phyloP scores from a whole-genome alignment of 2,888 invertebrate genomes.

The Elmis aenea region DNA sequence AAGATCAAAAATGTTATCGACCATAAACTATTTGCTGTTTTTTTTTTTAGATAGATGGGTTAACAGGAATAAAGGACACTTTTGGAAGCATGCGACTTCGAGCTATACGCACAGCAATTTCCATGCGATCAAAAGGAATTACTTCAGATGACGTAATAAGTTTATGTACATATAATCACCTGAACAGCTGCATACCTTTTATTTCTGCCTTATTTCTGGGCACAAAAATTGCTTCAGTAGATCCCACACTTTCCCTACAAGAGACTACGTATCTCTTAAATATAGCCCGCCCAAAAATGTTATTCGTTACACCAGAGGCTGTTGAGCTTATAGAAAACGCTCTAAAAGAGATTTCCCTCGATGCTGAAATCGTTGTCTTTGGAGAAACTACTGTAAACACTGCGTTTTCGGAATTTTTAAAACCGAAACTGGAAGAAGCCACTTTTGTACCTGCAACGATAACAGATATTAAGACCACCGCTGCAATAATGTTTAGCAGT shows the following conservation, averaged over 20 bases:
- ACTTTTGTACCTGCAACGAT: conserved; percentile 17
- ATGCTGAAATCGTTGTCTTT: conserved; percentile 33
- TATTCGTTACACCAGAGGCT: conserved; percentile 28
- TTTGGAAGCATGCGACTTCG: conserved; percentile 31
- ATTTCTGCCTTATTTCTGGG: conserved; percentile 49
- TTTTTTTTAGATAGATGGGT: conserved; percentile 45
- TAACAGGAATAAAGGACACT: conserved; percentile 33
- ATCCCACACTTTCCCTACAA: conserved; percentile 28
- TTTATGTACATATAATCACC: conserved; percentile 47
- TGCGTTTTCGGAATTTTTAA: conserved; percentile 24
- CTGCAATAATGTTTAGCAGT: conserved; percentile 27
- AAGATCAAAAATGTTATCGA: too few relatives aligned
- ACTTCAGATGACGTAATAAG: conserved; percentile 46
- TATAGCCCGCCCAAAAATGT: conserved; percentile 27
- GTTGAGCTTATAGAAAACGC: conserved; percentile 21
- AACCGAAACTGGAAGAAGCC: conserved; percentile 27
- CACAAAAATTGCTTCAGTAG: conserved; percentile 31
- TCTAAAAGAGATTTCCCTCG: conserved; percentile 21
- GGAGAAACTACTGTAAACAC: conserved; percentile 26
- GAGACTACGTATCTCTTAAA: conserved; percentile 27
- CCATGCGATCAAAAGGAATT: conserved; percentile 36
- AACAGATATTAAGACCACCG: conserved; percentile 16
- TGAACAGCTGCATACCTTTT: conserved; percentile 46
- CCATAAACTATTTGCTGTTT: too few relatives aligned
- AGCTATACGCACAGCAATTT: conserved; percentile 4